Percentiles rank a stretch among this genome's conserved stretches.
These are phyloP conservation scores for Stichopus chloronotus DNA, from an alignment of 35 echinoderm and acorn worm genomes.

Conservation along the genomic window DNA sequence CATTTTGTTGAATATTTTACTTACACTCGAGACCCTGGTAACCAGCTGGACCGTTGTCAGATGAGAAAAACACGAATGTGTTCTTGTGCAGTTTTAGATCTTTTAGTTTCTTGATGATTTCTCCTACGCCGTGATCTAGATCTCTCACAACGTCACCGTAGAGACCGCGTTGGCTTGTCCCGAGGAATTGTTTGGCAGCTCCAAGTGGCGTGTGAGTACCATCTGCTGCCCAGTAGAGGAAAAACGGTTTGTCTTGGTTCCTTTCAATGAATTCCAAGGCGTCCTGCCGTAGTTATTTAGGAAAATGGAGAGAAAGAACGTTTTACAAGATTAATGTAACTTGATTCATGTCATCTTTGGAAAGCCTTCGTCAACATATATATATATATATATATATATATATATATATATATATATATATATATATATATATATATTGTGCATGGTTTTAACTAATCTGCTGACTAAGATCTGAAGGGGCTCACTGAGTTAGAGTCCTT, in stretches of 20 bases:
- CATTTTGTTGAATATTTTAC: background rate
- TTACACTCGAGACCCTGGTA: slow-evolving; percentile 29
- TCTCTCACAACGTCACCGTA: slow-evolving; percentile 86
- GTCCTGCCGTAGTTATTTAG: slow-evolving; percentile 43
- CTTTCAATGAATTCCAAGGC: slow-evolving; percentile 71
- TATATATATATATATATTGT: background rate
- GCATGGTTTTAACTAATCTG: background rate
- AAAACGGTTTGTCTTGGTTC: slow-evolving; percentile 55
- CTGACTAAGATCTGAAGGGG: too few species aligned
- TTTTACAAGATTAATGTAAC: background rate
- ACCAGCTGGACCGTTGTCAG: slow-evolving; percentile 75
- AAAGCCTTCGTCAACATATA: too few species aligned
- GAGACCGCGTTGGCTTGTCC: slow-evolving; percentile 73
- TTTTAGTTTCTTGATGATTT: slow-evolving; percentile 65
- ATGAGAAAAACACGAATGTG: slow-evolving; percentile 85
- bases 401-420: background rate
- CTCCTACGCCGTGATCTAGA: slow-evolving; percentile 76
- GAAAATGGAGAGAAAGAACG: background rate
- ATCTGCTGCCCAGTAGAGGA: slow-evolving; percentile 88
- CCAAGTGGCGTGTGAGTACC: slow-evolving; percentile 70
- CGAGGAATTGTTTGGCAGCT: slow-evolving; percentile 66
- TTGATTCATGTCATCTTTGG: background rate
- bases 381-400: background rate
- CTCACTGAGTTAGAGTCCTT: too few species aligned
- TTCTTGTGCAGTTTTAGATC: slow-evolving; percentile 54